Base-by-base conservation (phyloP, 2,888 invertebrate genomes). In the Uropetala carovei region DNA sequence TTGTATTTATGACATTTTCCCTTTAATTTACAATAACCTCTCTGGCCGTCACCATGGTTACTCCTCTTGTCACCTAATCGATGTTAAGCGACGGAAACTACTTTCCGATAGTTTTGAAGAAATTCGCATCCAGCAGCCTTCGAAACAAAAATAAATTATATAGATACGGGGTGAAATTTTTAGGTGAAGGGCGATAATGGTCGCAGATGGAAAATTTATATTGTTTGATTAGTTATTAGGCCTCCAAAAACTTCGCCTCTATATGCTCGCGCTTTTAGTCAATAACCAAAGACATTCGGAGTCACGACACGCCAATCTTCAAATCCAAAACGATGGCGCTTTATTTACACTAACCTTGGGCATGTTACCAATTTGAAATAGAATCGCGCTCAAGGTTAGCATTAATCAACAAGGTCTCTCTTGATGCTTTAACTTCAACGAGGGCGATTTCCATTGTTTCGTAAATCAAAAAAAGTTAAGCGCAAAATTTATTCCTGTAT, bases 301-400 rank as follows among this genome's bases (percentile, higher is more conserved):
- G 60, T 60, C 86, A 43, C 60, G 86, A 60, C 2, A 89, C 64
- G 89, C 30, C 60, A 89, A 89, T 89, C 56, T 43, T 64, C 89
- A 13, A 16, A 22, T 64, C 30, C n/a, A 89, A 89, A 68, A 43
- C 60, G 86, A 60, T 30, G 59, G 60, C 59, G 18, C 30, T 27
- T 27, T 60, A 60, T 86, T 86, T 86, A 30, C 59, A 16, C 43
- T 7, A 83, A 13, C 83, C 83, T 56, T 83, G 56, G 83, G 8
- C 83, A 57, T 56, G 83, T 30, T 18, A 57, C 60, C 86, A 30
- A 30, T 86, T 60, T 30, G 18, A 64, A 86, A 60, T 27, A 16
- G 27, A 86, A 59, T 10, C 60, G 14, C 30, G 14, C 18, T 59
- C 59, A 64, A 86, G 86, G 86, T 22, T 59, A 60, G 14, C 14